These are phyloP conservation scores for Origma solitaria DNA, from an alignment of 2,113 vertebrate genomes.

Conservation along the genomic window DNA sequence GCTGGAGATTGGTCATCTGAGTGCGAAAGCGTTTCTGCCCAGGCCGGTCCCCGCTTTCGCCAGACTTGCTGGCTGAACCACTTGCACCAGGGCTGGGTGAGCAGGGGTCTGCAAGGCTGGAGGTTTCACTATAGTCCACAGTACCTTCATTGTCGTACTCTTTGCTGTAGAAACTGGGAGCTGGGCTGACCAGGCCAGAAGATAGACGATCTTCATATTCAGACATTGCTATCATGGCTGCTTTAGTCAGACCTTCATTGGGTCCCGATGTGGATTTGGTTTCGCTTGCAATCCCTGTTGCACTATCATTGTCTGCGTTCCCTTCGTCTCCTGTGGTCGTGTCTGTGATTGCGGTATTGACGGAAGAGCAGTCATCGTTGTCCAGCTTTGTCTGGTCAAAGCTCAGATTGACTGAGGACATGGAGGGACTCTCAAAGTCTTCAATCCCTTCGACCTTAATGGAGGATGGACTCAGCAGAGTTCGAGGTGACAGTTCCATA, in stretches of 20 bases:
- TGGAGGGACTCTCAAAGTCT: constrained; percentile 93
- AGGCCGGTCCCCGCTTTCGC: constrained; percentile 90
- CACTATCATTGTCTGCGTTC: constrained; percentile 92
- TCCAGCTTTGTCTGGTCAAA: constrained; percentile 95
- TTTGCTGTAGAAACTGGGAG: constrained; percentile 93
- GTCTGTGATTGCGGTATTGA: constrained; percentile 98
- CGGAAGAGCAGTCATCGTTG: constrained; percentile 98
- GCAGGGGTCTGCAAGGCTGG: constrained; percentile 95
- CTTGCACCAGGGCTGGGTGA: constrained; percentile 92
- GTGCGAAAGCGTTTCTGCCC: constrained; percentile 99
- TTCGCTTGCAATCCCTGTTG: constrained; percentile 78
- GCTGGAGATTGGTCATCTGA: constrained; percentile 98
- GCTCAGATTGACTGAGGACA: constrained; percentile 91
- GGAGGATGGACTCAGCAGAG: constrained; percentile 92
- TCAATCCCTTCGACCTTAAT: constrained; percentile 98
- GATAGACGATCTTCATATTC: constrained; percentile 98
- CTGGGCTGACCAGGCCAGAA: constrained; percentile 95
- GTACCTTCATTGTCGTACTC: constrained; percentile 96
- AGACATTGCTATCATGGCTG: constrained; percentile 81
- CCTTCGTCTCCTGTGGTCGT: constrained; percentile 98
- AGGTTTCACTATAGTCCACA: constrained; percentile 97
- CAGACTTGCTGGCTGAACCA: constrained; percentile 86
- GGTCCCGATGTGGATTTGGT: constrained; percentile 85
- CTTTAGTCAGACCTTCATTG: constrained; percentile 87
- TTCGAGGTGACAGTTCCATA: constrained; percentile 91